phyloP scores from a whole-genome alignment of 2,888 invertebrate species.

The Sarcophaga rosellei region DNA sequence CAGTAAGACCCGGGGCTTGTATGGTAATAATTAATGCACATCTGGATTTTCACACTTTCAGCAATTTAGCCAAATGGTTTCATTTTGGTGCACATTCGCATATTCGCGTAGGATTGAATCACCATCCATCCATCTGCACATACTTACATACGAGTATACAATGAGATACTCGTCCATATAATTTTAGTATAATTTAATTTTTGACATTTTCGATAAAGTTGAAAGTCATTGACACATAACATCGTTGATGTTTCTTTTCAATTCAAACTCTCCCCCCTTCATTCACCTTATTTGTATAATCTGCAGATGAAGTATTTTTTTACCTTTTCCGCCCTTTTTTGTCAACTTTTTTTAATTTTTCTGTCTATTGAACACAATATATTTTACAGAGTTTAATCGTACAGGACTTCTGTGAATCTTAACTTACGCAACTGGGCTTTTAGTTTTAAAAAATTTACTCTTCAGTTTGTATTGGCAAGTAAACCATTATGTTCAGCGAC shows the following conservation, averaged over 20 bases:
- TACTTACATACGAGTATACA: background rate
- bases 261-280: too few relatives aligned
- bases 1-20: constrained; percentile 43
- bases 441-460: too few relatives aligned
- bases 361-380: too few relatives aligned
- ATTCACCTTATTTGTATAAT: too few relatives aligned
- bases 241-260: constrained; percentile 18
- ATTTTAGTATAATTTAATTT: constrained; percentile 63
- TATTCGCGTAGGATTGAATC: constrained; percentile 55
- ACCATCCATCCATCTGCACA: constrained; percentile 4
- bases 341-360: too few relatives aligned
- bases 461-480: too few relatives aligned
- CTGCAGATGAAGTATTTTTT: too few relatives aligned
- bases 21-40: constrained; percentile 65
- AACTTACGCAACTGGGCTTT: too few relatives aligned
- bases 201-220: constrained; percentile 60
- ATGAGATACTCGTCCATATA: constrained; percentile 35
- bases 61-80: constrained; percentile 57
- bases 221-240: constrained; percentile 52
- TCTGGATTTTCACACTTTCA: constrained; percentile 66
- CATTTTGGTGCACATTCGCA: constrained; percentile 28
- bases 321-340: too few relatives aligned
- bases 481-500: too few relatives aligned
- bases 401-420: too few relatives aligned
- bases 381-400: too few relatives aligned